Percentiles rank a stretch among this genome's conserved stretches.
phyloP scores from a whole-genome alignment of 2,113 vertebrate species.

The Cyanoderma ruficeps region DNA sequence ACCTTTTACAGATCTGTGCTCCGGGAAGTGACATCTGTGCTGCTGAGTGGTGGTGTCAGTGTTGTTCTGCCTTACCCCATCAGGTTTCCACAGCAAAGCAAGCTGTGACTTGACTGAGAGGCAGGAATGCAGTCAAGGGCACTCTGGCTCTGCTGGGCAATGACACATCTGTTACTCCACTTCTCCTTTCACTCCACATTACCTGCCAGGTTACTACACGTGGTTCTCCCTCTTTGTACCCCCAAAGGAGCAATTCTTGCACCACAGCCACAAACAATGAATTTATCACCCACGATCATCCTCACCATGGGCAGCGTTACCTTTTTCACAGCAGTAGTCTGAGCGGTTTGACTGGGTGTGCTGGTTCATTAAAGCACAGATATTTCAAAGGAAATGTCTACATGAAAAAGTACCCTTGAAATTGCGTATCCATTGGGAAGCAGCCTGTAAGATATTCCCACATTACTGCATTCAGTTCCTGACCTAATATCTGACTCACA shows the following conservation, averaged over 20 bases:
- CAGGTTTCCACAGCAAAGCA: not conserved
- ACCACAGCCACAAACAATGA: not conserved
- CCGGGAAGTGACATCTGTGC: not conserved
- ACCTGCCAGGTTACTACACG: not conserved
- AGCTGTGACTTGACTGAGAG: not conserved
- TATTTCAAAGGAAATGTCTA: slow-evolving; percentile 22
- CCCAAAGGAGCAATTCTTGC: not conserved
- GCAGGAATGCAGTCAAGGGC: not conserved
- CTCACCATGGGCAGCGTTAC: not conserved
- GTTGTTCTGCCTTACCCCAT: not conserved
- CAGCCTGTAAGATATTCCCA: not conserved
- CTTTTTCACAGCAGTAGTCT: not conserved
- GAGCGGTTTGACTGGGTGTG: slow-evolving; percentile 11
- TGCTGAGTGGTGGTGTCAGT: not conserved
- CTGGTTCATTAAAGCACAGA: not conserved
- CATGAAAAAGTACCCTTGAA: not conserved
- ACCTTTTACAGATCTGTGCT: no score
- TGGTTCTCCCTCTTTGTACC: not conserved
- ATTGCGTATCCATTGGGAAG: not conserved
- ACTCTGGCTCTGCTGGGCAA: not conserved
- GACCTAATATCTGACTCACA: not conserved
- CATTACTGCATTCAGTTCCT: not conserved
- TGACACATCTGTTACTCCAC: not conserved
- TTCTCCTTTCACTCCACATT: not conserved
- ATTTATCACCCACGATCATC: not conserved